Base-by-base conservation (phyloP, 2,888 invertebrate genomes). In the Eupsilia transversa region DNA sequence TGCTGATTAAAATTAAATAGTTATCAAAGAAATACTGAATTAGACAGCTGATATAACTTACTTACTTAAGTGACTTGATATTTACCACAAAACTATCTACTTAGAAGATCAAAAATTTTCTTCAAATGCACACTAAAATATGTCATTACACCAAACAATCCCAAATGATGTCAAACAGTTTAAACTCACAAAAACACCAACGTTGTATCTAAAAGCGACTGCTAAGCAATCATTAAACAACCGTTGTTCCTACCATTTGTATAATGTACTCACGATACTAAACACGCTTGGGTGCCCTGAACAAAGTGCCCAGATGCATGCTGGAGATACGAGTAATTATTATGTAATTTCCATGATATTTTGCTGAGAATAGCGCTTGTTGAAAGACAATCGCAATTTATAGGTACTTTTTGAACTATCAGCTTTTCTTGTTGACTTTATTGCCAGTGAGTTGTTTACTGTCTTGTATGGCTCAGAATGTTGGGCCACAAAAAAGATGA, bases 251-350 rank as follows among this genome's bases (percentile, higher is more conserved):
- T 35, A 49, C 70, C 66, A 79, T 77, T 86, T 85, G 79, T 78
- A 69, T 85, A 78, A 83, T 85, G 72, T 77, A 85, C 74, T 74
- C 81, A 78, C 75, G 77, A 72, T 78, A 77, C 33, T 61, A 76
- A 77, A 59, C 72, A 80, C 82, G 85, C 60, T 86, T 72, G 65
- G 83, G 59, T 83, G 81, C 64, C 64, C 63, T 27, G 71, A 78
- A 86, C 86, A 85, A 86, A 86, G 79, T 76, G 76, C 61, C 79
- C 66, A 83, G 86, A 86, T 85, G 81, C 72, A 83, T 82, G 78
- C 64, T 65, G 61, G 17, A 79, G 87, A 86, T 86, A 86, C 30
- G 60, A 30, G 70, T 85, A 79, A 85, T 86, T 83, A 86, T 86
- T 81, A 80, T 78, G 87, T 86, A 78, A 83, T 85, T 86, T 81